Evolutionary conservation across 53 echinoderm and acorn worm genomes (phyloP).

Genomic region (Crossaster papposus): DNA sequence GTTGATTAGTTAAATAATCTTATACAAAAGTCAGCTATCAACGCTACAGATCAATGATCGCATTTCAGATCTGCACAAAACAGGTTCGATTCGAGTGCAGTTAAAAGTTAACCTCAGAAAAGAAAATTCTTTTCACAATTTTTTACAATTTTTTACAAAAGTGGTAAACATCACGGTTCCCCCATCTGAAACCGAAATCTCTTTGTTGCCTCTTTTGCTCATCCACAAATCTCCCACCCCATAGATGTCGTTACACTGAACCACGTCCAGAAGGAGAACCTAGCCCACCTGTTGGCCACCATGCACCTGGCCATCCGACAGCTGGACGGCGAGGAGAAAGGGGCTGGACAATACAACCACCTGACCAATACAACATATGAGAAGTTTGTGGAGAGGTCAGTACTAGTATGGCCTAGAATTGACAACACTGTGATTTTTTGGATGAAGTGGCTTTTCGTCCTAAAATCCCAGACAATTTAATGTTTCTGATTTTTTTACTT

Average conservation of each 20-base stretch:
- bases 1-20: neutral
- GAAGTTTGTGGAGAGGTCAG: constrained; percentile 94
- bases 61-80: too few relatives aligned
- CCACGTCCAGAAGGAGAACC: constrained; percentile 90
- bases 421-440: too few relatives aligned
- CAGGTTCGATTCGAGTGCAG: too few relatives aligned
- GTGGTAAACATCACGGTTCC: too few relatives aligned
- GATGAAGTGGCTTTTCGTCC: too few relatives aligned
- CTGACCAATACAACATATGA: constrained; percentile 96
- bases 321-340: constrained; percentile 89
- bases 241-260: constrained; percentile 72
- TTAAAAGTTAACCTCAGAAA: too few relatives aligned
- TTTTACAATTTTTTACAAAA: neutral
- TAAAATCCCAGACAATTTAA: too few relatives aligned
- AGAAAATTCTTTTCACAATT: neutral
- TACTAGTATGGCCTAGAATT: neutral
- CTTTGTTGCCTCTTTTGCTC: neutral
- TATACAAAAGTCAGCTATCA: neutral
- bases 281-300: constrained; percentile 91
- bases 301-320: constrained; percentile 96
- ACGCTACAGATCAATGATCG: too few relatives aligned
- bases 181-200: too few relatives aligned
- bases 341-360: constrained; percentile 85
- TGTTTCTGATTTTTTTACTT: too few relatives aligned
- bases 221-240: neutral